Base-by-base conservation (phyloP, 1,140 invertebrate genomes). In the Manduca sexta region DNA sequence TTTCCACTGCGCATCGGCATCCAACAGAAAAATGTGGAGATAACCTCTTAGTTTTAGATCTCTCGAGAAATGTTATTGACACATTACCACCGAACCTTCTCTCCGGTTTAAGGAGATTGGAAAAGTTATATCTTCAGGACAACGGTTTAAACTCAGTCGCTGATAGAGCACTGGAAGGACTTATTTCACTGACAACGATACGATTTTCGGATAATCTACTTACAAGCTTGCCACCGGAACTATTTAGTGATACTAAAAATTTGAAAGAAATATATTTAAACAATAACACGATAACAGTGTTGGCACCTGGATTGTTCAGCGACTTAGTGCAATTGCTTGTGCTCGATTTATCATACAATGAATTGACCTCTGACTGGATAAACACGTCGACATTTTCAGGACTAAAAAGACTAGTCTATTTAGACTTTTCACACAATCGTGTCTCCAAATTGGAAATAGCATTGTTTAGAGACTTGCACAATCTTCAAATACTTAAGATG, bases 371-470 rank as follows among this genome's bases (percentile, higher is more conserved):
- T 35, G 94, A 94, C 69, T 97, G 93, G 95, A 92, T 95, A 30
- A 95, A 95, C 70, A 90, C 92, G 1, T 94, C 93, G 3, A 96
- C 95, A 3, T 96, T 97, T 82, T 88, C 91, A 18, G 94, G 94
- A 39, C 86, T 97, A 3, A 92, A 94, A 50, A 88, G 93, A 37
- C 87, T 97, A 3, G 90, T 94, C 4, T 91, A 94, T 49, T 84
- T 97, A 31, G 94, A 96, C 77, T 85, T 97, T 8, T 94, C 94
- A 2, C 89, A 90, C 60, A 97, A 97, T 71, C 89, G 91, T 61
- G 92, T 97, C 35, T 90, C 88, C 6, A 92, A 93, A 74, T 84
- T 97, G 44, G 93, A 95, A 75, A 87, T 92, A 6, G 90, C 91
- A 11, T 90, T 95, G 30, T 96, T 97, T 54, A 87, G 92, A 52